Conservation (phyloP, 2,797 vertebrate genomes). For the Coranthus polyacanthus region DNA sequence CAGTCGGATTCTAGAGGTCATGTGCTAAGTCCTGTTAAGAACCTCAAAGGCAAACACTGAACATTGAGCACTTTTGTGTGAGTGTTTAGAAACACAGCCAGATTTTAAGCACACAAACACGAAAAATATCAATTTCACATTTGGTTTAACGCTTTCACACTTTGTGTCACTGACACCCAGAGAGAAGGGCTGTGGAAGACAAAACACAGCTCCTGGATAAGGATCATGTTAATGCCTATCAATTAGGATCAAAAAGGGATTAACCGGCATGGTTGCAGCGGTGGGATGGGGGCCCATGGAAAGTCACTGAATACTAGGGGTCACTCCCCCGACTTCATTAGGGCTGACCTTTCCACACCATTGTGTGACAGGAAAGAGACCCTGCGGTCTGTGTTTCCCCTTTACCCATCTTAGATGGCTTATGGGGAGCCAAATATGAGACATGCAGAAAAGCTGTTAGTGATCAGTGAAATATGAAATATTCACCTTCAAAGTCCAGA, state of each 20-base stretch:
- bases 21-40: slow-evolving; percentile 81
- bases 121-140: slow-evolving; percentile 89
- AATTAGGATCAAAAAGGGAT: slow-evolving; percentile 89
- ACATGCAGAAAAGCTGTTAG: slow-evolving; percentile 73
- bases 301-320: slow-evolving; percentile 89
- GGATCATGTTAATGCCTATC: slow-evolving; percentile 88
- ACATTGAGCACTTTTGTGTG: slow-evolving; percentile 66
- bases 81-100: slow-evolving; percentile 71
- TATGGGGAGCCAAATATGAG: slow-evolving; percentile 71
- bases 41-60: slow-evolving; percentile 73
- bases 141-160: slow-evolving; percentile 87
- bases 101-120: slow-evolving; percentile 83
- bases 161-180: slow-evolving; percentile 83
- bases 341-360: slow-evolving; percentile 90
- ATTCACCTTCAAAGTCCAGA: slow-evolving; percentile 81
- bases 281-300: slow-evolving; percentile 75
- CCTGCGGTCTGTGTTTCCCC: slow-evolving; percentile 70
- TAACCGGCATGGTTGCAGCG: slow-evolving; percentile 82
- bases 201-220: slow-evolving; percentile 84
- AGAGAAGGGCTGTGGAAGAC: slow-evolving; percentile 82
- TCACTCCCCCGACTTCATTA: slow-evolving; percentile 88
- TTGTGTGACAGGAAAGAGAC: slow-evolving; percentile 80
- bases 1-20: slow-evolving; percentile 79
- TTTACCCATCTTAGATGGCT: slow-evolving; percentile 70
- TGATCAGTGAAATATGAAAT: slow-evolving; percentile 82